Percentiles rank a stretch among this genome's conserved stretches.
Conservation (phyloP, 2,888 invertebrate species). For the Agrenia bidenticulata region DNA sequence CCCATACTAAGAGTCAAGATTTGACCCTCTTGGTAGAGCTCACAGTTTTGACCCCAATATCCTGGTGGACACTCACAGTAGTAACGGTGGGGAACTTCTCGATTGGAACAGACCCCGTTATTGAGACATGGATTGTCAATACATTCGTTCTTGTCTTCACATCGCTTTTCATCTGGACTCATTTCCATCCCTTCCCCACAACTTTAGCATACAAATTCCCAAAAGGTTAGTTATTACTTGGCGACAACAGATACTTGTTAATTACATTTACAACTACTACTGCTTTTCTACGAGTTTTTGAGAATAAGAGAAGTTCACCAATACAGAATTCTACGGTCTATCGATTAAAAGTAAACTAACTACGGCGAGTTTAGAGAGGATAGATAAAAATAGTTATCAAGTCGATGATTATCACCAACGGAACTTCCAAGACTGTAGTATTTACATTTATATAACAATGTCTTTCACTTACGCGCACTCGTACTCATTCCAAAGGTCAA, state of each 20-base stretch:
- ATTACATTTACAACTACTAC: not conserved
- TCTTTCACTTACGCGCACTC: constrained; percentile 93
- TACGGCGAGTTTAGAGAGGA: too few species aligned
- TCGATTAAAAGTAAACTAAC: too few species aligned
- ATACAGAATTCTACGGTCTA: too few species aligned
- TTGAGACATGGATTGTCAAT: constrained; percentile 90
- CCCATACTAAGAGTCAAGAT: constrained; percentile 89
- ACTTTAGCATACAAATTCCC: constrained; percentile 59
- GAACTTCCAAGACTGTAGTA: constrained; percentile 3
- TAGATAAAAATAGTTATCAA: too few species aligned
- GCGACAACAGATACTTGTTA: not conserved
- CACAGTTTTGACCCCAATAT: constrained; percentile 92
- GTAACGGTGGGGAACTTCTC: constrained; percentile 80
- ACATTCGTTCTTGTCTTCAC: constrained; percentile 92
- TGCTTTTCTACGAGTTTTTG: too few species aligned
- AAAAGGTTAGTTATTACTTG: constrained; percentile 13
- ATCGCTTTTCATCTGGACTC: constrained; percentile 86
- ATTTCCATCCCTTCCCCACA: constrained; percentile 91
- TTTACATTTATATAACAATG: not conserved
- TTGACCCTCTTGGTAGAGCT: constrained; percentile 89
- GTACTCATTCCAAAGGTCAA: constrained; percentile 96
- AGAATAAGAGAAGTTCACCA: too few species aligned
- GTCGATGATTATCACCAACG: too few species aligned
- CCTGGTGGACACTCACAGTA: constrained; percentile 78
- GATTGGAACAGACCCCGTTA: constrained; percentile 88